phyloP scores from a whole-genome alignment of 2,797 vertebrate species.

The Alca torda region DNA sequence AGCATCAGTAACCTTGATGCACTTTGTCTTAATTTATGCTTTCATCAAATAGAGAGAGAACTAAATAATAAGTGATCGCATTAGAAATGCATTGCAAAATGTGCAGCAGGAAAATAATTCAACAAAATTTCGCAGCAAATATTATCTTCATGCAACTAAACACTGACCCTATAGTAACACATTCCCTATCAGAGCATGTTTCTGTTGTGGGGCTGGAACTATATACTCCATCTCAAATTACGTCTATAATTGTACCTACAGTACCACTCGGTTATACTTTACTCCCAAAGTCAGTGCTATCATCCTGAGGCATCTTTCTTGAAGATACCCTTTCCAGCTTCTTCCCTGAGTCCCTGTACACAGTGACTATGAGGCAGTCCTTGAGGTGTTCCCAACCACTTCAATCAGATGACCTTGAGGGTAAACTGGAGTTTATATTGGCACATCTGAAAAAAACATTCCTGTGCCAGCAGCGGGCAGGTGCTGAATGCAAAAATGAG shows the following conservation, averaged over 20 bases:
- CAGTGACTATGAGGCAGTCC: background rate
- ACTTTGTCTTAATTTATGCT: conserved; percentile 65
- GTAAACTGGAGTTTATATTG: background rate
- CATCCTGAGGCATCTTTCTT: background rate
- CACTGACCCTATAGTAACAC: background rate
- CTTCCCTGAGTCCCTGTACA: background rate
- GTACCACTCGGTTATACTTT: background rate
- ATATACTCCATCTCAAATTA: background rate
- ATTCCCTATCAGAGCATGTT: background rate
- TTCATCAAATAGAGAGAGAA: conserved; percentile 48
- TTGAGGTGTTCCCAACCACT: background rate
- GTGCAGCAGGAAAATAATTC: conserved; percentile 14
- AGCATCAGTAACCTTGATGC: conserved; percentile 56
- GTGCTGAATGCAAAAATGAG: background rate
- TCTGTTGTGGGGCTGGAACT: background rate
- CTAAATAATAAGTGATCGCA: conserved; percentile 14
- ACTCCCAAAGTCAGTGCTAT: background rate
- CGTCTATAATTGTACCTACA: background rate
- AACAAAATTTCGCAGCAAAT: conserved; percentile 1
- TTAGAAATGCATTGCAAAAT: conserved; percentile 53
- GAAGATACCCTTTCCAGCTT: background rate
- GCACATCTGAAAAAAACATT: background rate
- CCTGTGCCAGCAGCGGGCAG: background rate
- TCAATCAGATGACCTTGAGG: background rate
- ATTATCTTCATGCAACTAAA: background rate